Evolutionary conservation across 2,888 invertebrate species (phyloP).

Genomic region (Ormyrus labotus): DNA sequence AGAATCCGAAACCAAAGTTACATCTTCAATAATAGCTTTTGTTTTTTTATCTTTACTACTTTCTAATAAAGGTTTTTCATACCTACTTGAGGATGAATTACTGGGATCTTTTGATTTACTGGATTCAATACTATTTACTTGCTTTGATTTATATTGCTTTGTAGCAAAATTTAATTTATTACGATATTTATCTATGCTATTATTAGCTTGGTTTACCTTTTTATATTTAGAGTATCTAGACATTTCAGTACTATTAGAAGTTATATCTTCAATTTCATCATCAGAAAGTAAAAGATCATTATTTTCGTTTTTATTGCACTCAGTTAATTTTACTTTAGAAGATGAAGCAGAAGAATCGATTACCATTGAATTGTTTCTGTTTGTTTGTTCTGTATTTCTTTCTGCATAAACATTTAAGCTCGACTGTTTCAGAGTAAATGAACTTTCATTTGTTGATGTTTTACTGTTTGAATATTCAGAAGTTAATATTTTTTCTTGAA

Average conservation of each 20-base stretch:
- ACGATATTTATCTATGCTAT: slow-evolving; percentile 69
- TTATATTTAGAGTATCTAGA: slow-evolving; percentile 70
- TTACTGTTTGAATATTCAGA: not conserved
- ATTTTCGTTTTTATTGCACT: slow-evolving; percentile 3
- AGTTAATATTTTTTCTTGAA: not conserved
- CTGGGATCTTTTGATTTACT: not conserved
- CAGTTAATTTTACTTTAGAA: not conserved
- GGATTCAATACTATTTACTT: not conserved
- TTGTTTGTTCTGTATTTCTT: too few species aligned
- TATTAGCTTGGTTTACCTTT: slow-evolving; percentile 61
- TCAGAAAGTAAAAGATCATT: slow-evolving; percentile 11
- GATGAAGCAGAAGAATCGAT: not conserved
- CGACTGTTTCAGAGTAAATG: too few species aligned
- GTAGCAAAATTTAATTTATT: slow-evolving; percentile 51
- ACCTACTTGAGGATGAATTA: not conserved
- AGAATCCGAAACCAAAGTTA: slow-evolving; percentile 53
- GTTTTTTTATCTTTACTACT: not conserved
- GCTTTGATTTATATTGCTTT: not conserved
- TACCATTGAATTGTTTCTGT: too few species aligned
- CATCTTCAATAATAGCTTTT: slow-evolving; percentile 22
- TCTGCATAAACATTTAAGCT: too few species aligned
- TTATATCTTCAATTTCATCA: slow-evolving; percentile 29
- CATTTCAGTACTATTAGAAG: slow-evolving; percentile 53
- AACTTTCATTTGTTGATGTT: slow-evolving; percentile 6
- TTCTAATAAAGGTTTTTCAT: not conserved